Conservation (phyloP, 2,113 vertebrate species). For the Bubalus kerabau region DNA sequence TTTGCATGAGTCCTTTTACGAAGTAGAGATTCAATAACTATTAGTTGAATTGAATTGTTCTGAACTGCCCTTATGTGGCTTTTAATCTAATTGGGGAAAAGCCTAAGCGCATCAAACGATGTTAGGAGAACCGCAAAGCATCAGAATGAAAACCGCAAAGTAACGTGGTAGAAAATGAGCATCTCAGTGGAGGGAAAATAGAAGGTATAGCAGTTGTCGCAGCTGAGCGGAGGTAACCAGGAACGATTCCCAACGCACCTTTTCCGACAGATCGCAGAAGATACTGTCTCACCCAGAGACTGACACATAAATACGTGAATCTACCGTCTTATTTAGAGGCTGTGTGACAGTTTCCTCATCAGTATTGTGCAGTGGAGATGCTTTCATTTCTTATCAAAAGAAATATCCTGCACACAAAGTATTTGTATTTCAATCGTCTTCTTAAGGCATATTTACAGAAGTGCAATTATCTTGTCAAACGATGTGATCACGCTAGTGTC, state of each 20-base stretch:
- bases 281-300: background rate
- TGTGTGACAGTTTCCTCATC: background rate
- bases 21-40: background rate
- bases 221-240: background rate
- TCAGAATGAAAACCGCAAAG: background rate
- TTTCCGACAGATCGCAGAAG: background rate
- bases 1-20: background rate
- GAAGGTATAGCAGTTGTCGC: background rate
- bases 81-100: conserved; percentile 28
- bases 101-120: background rate
- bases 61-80: background rate
- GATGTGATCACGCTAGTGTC: background rate
- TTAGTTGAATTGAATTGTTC: background rate
- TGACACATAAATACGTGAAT: background rate
- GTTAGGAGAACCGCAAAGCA: background rate
- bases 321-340: background rate
- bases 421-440: background rate
- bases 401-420: background rate
- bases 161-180: background rate
- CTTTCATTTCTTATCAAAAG: background rate
- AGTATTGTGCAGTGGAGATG: background rate
- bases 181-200: background rate
- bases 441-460: background rate
- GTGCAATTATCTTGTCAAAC: background rate
- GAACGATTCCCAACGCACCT: background rate